A percentile compares a stretch with the other conserved stretches of the same genome.
Conservation (phyloP, 2,888 invertebrate genomes). For the Dasysyrphus albostriatus region DNA sequence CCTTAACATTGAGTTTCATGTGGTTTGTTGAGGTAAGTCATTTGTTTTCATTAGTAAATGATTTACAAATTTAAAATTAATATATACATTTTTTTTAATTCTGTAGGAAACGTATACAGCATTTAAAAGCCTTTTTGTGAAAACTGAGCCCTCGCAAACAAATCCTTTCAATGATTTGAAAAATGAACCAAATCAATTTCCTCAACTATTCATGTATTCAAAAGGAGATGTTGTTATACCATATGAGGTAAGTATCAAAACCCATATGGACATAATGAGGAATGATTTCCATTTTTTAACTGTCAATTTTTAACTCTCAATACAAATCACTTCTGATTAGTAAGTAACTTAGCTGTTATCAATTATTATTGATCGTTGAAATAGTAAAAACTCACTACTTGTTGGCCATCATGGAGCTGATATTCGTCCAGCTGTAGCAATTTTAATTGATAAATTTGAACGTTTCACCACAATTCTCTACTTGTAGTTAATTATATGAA, state of each 20-base stretch:
- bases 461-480: too few relatives aligned
- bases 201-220: constrained; percentile 90
- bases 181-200: constrained; percentile 86
- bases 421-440: too few relatives aligned
- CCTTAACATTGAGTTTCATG: constrained; percentile 85
- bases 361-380: too few relatives aligned
- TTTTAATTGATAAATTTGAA: too few relatives aligned
- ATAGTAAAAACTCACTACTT: too few relatives aligned
- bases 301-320: too few relatives aligned
- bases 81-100: constrained; percentile 29
- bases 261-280: too few relatives aligned
- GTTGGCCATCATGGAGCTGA: too few relatives aligned
- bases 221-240: constrained; percentile 88
- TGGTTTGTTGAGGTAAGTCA: constrained; percentile 86
- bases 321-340: too few relatives aligned
- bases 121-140: constrained; percentile 82
- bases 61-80: neutral
- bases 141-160: constrained; percentile 84
- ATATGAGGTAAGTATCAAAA: constrained; percentile 83
- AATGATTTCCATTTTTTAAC: too few relatives aligned
- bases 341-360: too few relatives aligned
- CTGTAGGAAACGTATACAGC: constrained; percentile 82
- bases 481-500: too few relatives aligned
- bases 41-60: neutral
- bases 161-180: constrained; percentile 86